Percentiles rank a stretch among this genome's conserved stretches.
Conservation (phyloP, 2,113 vertebrate species). For the Cebus imitator region DNA sequence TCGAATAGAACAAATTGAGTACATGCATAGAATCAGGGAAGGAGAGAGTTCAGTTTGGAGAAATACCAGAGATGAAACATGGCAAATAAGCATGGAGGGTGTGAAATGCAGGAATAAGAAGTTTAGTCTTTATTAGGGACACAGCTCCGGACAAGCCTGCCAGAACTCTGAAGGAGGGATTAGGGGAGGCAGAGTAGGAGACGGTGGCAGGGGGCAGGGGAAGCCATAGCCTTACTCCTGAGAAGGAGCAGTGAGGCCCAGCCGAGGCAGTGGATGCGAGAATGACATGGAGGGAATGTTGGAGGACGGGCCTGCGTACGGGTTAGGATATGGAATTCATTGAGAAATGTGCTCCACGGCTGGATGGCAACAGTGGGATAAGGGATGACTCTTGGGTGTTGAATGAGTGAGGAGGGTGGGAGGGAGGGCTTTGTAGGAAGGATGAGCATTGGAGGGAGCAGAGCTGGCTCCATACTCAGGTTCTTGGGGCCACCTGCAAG, state of each 20-base stretch:
- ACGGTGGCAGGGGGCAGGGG: not conserved
- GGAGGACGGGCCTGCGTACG: too few species aligned
- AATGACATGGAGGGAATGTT: not conserved
- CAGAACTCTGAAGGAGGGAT: not conserved
- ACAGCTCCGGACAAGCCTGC: rapidly evolving
- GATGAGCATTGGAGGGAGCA: not conserved
- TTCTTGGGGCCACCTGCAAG: not conserved
- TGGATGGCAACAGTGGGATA: not conserved
- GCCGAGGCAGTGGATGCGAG: rapidly evolving
- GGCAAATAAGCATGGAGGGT: not conserved
- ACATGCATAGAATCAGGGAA: too few species aligned
- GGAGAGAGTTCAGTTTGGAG: not conserved
- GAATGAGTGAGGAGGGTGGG: rapidly evolving
- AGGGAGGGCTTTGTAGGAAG: not conserved
- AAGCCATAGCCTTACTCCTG: not conserved
- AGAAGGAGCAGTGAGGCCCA: not conserved
- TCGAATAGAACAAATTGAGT: not conserved
- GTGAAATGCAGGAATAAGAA: not conserved
- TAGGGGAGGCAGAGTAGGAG: not conserved
- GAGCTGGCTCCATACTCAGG: not conserved
- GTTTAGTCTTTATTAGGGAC: not conserved
- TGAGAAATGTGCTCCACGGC: rapidly evolving
- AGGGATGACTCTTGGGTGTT: too few species aligned
- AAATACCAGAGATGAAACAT: rapidly evolving
- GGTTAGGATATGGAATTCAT: not conserved